Evolutionary conservation across 2,113 vertebrate genomes (phyloP), one percentile per base, ranked within the genome.

Genomic region (Erpornis zantholeuca): DNA sequence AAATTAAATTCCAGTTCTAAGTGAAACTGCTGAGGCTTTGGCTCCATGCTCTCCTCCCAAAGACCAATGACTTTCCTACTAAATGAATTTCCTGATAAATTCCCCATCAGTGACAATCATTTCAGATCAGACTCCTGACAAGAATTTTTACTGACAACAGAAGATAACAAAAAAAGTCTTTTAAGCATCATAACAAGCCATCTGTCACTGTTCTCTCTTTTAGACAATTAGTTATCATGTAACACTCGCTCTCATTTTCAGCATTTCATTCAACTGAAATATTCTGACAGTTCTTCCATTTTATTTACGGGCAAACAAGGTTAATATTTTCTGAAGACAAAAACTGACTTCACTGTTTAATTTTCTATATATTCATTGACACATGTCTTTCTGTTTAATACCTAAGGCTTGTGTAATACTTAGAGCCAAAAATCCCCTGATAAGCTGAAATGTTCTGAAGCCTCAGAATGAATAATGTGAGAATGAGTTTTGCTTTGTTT

Each of bases 261-360:
- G 23, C 40, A 65, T 59, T 92, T 88, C 68, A 63, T 80, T 90
- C 64, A 71, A 59, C 65, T 47, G 50, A 88, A 95, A 91, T 63
- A 78, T 44, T 88, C 88, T 93, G 91, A 81, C 76, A 94, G 69
- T 52, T 83, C 35, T 78, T 57, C 60, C 53, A 50, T 47, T 94
- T 90, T 59, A 90, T 81, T 64, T 60, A 83, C 35, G 44, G 33
- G 20, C 0, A 3, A 92, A 77, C 35, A 90, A 90, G 31, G 52
- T 81, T 73, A 90, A 59, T 56, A 63, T 71, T 93, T 88, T 94
- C 59, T 86, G 56, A 81, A 88, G 64, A 90, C 45, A 88, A 78
- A 88, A 95, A 20, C n/a, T 73, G 88, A 78, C 59, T 65, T 82
- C 12, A 28, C 11, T 82, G 28, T 88, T 94, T 91, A 50, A 83